Conservation (phyloP, 2,113 vertebrate species). For the Saguinus midas region DNA sequence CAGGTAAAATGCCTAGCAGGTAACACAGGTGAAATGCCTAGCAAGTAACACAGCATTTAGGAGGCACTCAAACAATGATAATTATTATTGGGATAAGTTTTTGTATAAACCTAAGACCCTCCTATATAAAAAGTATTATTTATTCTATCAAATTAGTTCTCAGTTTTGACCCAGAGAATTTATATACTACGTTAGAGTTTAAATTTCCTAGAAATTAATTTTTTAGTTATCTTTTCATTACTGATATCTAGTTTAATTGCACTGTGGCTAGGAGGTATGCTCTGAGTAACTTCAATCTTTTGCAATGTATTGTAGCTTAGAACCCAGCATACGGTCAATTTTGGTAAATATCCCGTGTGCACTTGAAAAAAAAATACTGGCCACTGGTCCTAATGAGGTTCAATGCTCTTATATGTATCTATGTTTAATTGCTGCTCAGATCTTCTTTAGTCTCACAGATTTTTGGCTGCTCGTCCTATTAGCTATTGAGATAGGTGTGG, state of each 20-base stretch:
- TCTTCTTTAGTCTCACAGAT: neutral
- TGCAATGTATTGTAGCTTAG: neutral
- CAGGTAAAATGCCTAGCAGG: neutral
- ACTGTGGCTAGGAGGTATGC: neutral
- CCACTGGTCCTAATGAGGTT: neutral
- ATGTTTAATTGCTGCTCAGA: neutral
- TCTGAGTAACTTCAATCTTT: neutral
- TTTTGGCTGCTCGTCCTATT: neutral
- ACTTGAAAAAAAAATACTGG: neutral
- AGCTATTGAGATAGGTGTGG: neutral
- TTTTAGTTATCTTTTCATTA: neutral
- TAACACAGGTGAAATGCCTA: neutral
- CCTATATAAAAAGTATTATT: neutral
- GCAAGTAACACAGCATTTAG: neutral
- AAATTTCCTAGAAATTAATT: neutral
- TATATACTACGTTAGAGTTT: neutral
- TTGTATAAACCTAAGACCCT: neutral
- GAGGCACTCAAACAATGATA: neutral
- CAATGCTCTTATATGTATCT: neutral
- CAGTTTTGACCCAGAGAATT: neutral
- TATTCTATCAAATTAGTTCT: neutral
- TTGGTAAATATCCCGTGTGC: neutral
- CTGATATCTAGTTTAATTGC: neutral
- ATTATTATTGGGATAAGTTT: neutral
- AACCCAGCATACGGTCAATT: neutral